A percentile compares a stretch with the other conserved stretches of the same genome.
These are phyloP conservation scores for Drosophila pseudoananassae DNA, from an alignment of 1,140 invertebrate species.

Conservation along the genomic window DNA sequence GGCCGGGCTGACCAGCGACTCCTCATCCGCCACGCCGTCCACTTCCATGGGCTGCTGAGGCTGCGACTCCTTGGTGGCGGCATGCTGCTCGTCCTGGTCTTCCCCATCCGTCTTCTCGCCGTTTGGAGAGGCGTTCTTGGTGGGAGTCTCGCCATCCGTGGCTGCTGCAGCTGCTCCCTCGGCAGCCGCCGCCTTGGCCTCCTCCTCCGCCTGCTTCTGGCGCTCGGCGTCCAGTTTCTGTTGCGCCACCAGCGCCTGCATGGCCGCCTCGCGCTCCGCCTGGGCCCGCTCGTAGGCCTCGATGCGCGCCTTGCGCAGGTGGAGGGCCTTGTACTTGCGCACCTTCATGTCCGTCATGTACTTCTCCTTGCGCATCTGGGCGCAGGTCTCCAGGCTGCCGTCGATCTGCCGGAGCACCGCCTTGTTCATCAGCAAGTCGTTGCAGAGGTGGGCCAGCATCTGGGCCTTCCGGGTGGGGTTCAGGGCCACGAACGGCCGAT, in stretches of 20 bases:
- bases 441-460: conserved; percentile 95
- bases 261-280: conserved; percentile 83
- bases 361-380: conserved; percentile 90
- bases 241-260: conserved; percentile 71
- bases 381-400: conserved; percentile 89
- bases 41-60: conserved; percentile 54
- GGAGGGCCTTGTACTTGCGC: conserved; percentile 91
- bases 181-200: conserved; percentile 35
- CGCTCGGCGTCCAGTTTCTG: conserved; percentile 74
- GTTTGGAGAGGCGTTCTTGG: conserved; percentile 15
- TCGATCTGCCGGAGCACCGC: conserved; percentile 93
- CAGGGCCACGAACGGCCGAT: conserved; percentile 93
- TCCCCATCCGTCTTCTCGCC: conserved; percentile 19
- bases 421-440: conserved; percentile 97
- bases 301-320: conserved; percentile 90
- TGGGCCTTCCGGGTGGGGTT: conserved; percentile 94
- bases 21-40: conserved; percentile 38
- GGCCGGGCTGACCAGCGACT: conserved; percentile 51
- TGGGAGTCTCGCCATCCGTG: background rate
- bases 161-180: conserved; percentile 8
- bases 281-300: conserved; percentile 88
- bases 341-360: conserved; percentile 95
- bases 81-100: conserved; percentile 22
- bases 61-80: conserved; percentile 8
- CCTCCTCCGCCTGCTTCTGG: conserved; percentile 45